Conservation (phyloP, 2,113 vertebrate genomes). For the Halcyon malimbica region DNA sequence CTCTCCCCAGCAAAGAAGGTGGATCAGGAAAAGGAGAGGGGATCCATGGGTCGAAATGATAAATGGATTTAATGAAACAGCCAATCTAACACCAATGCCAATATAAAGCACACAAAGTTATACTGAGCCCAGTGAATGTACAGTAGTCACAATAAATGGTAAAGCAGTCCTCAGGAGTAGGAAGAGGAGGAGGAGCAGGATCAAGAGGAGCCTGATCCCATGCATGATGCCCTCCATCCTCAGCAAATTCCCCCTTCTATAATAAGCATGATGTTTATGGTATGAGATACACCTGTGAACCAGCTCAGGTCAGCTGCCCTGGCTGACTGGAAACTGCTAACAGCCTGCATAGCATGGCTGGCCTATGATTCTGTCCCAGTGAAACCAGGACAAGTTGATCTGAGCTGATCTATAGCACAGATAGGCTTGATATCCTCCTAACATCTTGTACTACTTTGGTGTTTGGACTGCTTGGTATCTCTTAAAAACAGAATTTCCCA, state of each 20-base stretch:
- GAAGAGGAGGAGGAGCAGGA: no score
- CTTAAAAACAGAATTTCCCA: background rate
- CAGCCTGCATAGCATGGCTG: background rate
- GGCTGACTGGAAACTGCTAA: background rate
- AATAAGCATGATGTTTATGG: background rate
- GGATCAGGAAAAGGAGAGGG: no score
- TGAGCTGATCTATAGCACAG: background rate
- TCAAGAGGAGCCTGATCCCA: no score
- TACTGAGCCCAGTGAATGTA: no score
- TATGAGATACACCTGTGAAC: background rate
- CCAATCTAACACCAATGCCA: background rate
- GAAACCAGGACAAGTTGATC: background rate
- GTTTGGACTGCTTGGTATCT: background rate
- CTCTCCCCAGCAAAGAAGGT: no score
- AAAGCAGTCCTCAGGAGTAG: background rate
- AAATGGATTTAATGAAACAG: background rate
- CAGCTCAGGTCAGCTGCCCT: background rate
- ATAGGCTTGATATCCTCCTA: background rate
- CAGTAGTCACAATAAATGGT: background rate
- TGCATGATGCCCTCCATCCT: background rate
- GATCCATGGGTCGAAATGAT: background rate
- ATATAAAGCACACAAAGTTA: background rate
- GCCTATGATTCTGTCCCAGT: background rate
- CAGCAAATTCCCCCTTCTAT: background rate
- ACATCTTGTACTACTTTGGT: background rate